A percentile compares a stretch with the other conserved stretches of the same genome.
Conservation (phyloP, 2,797 vertebrate species). For the Channa striata region DNA sequence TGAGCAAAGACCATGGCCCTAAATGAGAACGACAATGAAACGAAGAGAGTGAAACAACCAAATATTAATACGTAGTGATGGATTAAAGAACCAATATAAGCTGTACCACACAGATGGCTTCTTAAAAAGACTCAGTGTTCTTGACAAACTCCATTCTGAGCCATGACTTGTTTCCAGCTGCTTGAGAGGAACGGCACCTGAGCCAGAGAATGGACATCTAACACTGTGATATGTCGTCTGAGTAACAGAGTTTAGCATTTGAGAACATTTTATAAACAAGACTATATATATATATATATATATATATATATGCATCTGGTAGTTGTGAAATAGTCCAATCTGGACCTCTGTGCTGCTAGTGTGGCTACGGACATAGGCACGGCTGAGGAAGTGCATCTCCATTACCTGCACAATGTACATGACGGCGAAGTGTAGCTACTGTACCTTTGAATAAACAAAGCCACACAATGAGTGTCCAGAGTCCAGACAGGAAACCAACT, state of each 20-base stretch:
- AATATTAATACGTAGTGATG: neutral
- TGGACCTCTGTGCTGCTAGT: neutral
- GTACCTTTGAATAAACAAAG: slow-evolving; percentile 84
- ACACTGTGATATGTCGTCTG: neutral
- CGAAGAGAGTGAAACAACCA: neutral
- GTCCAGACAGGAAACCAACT: slow-evolving; percentile 84
- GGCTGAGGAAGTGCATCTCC: neutral
- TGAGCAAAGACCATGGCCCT: slow-evolving; percentile 92
- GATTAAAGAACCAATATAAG: neutral
- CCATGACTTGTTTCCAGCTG: slow-evolving; percentile 58
- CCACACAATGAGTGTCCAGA: slow-evolving; percentile 89
- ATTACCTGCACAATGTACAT: neutral
- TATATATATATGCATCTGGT: no score
- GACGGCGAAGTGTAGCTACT: slow-evolving; percentile 34
- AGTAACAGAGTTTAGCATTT: neutral
- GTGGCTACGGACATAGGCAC: neutral
- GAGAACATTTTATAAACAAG: neutral
- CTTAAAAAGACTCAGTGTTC: slow-evolving; percentile 81
- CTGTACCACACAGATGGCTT: slow-evolving; percentile 89
- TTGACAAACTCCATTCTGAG: slow-evolving; percentile 66
- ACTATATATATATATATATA: neutral
- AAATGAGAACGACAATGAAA: slow-evolving; percentile 12
- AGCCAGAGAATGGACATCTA: slow-evolving; percentile 7
- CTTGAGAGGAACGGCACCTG: slow-evolving; percentile 78
- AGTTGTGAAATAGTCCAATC: no score